phyloP scores from a whole-genome alignment of 2,797 vertebrate genomes.

The Neomorphus geoffroyi region DNA sequence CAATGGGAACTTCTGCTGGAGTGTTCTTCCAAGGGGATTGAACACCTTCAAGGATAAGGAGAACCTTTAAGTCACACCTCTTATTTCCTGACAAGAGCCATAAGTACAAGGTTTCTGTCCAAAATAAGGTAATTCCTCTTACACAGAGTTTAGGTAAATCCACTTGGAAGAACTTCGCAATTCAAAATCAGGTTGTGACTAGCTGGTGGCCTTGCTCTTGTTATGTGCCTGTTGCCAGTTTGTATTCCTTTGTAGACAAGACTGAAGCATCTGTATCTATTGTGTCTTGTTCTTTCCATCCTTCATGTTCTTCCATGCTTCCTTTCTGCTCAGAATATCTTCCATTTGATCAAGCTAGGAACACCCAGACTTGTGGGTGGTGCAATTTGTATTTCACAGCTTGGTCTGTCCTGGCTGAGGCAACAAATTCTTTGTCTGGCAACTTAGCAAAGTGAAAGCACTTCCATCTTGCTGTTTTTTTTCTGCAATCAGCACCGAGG shows the following conservation, averaged over 20 bases:
- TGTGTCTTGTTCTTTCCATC: neutral
- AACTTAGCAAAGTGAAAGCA: neutral
- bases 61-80: neutral
- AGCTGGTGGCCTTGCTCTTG: neutral
- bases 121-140: neutral
- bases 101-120: neutral
- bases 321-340: neutral
- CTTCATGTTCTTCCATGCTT: neutral
- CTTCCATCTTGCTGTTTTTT: neutral
- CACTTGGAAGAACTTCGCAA: neutral
- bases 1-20: neutral
- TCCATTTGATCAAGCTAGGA: neutral
- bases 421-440: neutral
- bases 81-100: neutral
- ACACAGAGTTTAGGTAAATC: neutral
- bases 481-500: neutral
- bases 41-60: neutral
- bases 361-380: neutral
- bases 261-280: neutral
- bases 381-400: neutral
- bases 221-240: neutral
- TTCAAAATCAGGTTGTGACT: neutral
- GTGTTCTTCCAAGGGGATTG: neutral
- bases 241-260: neutral
- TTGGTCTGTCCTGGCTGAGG: neutral